Evolutionary conservation across 2,113 vertebrate genomes (phyloP), one percentile per base, ranked within the genome.

Genomic region (Dipodomys ordii): DNA sequence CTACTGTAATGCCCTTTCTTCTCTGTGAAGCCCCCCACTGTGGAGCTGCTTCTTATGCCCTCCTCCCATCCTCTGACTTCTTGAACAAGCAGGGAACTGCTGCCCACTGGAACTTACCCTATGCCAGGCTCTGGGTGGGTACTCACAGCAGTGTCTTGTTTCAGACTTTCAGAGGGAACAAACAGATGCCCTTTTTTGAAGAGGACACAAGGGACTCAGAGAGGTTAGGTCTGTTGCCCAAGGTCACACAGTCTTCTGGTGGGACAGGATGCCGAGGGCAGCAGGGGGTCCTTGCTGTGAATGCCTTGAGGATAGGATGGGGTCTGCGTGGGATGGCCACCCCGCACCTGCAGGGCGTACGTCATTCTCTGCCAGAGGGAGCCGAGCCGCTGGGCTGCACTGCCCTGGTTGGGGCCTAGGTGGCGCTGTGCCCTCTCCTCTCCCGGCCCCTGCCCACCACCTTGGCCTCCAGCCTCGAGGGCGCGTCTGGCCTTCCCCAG

Each of bases 371-470:
- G 16, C 0, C 0, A 3, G 1, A 16, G 28, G 67, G 67, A n/a
- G n/a, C 12, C 1, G 62, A 16, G 64, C 6, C 25, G 32, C 81
- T 57, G 1, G 22, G 62, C 95, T 95, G 97, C 83, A 62, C 1
- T 94, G 74, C 95, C 82, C 23, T 76, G 73, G 76, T 67, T 4
- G 7, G 88, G 71, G 97, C 95, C 97, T 97, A 97, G 97, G 94
- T 95, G 97, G 97, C 96, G 97, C 69, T 91, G 90, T 97, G 90
- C 85, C 68, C 95, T 86, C 95, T 97, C 0, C 0, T 92, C 87
- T 93, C 67, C 81, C 15, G 2, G 72, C 46, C 83, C 65, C 73
- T 12, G 72, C 78, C 35, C 84, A 16, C 77, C 60, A 6, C n/a
- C 30, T 57, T 2, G 0, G 60, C 86, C 71, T 49, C 71, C 0